Evolutionary conservation across 2,113 vertebrate species (phyloP), one percentile per base, ranked within the genome.

Genomic region (Candoia aspera): DNA sequence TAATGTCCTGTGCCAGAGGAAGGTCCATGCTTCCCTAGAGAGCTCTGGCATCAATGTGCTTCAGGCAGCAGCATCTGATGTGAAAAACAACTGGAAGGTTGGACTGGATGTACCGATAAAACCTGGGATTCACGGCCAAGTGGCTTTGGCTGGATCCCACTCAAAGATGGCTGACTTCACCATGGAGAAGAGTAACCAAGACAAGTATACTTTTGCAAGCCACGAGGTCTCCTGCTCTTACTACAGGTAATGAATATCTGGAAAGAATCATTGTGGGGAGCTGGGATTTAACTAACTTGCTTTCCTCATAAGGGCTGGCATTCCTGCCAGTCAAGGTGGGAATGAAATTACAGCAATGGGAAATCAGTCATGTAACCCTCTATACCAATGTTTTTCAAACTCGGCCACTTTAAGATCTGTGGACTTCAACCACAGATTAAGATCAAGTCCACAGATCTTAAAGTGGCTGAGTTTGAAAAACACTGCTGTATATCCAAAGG

Each of bases 141-240:
- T 95, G 79, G 0, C 88, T 0, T 0, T 98, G 62, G 98, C 97
- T 0, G 98, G 97, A 2, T 97, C 97, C 0, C 58, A 97, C 0
- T 98, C 98, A 4, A 91, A 96, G 58, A 13, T 95, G 23, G 97
- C 98, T 0, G 92, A 97, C 0, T 98, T 98, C 21, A 97, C 97
- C 0, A 97, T 98, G 89, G 91, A 94, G 4, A 98, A 98, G 95
- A 96, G 92, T 1, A 97, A 97, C 90, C 91, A 90, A 11, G 98
- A 98, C 97, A 97, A 97, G 88, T 98, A 98, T 92, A 98, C 92
- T 93, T 98, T 98, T 89, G 94, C 92, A 2, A 97, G 87, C 4
- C 98, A 98, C 8, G 91, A 94, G 10, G 87, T 98, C 58, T 96
- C 95, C 57, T 98, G 98, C 29, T 95, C 90, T 37, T 97, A 96